Conservation (phyloP, 2,888 invertebrate species). For the Trichogramma evanescens region DNA sequence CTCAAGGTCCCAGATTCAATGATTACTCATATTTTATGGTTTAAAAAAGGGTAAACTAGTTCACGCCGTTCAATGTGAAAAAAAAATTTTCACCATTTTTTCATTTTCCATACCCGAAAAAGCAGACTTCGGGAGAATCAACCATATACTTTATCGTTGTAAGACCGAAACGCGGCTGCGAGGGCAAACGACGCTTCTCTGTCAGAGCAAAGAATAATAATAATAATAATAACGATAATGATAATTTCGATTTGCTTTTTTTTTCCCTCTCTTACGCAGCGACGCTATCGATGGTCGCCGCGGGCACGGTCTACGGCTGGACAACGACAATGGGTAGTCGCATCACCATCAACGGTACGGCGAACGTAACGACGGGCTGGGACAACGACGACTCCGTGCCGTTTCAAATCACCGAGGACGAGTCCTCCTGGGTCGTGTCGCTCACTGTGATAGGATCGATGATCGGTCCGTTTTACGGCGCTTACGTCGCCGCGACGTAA, state of each 20-base stretch:
- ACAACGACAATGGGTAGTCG: conserved; percentile 37
- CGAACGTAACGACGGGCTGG: background rate
- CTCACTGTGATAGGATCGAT: conserved; percentile 42
- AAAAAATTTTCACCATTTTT: no score
- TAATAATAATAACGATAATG: no score
- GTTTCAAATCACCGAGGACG: conserved; percentile 32
- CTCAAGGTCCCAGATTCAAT: no score
- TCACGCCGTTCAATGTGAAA: no score
- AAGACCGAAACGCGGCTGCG: no score
- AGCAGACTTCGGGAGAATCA: no score
- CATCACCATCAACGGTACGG: conserved; percentile 21
- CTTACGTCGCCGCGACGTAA: conserved; percentile 35
- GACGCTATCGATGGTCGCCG: conserved; percentile 44
- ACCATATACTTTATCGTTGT: no score
- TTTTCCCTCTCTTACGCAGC: conserved; percentile 28
- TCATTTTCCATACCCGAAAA: no score
- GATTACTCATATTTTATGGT: no score
- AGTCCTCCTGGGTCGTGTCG: conserved; percentile 42
- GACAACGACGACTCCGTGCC: conserved; percentile 28
- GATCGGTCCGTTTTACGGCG: conserved; percentile 42
- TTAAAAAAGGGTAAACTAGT: no score
- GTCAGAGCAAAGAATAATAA: no score
- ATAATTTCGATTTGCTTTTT: conserved; percentile 4
- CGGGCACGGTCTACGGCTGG: conserved; percentile 44
- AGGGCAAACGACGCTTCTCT: no score